Base-by-base conservation (phyloP, 2,797 vertebrate species). In the Cercopithecus hamlyni region DNA sequence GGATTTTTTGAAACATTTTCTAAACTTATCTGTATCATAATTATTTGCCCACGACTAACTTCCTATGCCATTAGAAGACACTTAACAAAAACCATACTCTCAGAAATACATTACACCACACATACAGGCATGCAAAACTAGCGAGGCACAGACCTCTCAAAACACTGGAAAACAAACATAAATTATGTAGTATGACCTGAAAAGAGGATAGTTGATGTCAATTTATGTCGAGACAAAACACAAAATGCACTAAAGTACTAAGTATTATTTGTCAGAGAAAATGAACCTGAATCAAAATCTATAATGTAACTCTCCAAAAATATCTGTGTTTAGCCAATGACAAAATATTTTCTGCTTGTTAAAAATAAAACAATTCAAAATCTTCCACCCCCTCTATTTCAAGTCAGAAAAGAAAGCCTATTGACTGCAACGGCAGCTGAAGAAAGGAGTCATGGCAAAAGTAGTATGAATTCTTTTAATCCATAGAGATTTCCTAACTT, bases 381-480 rank as follows among this genome's bases (percentile, higher is more conserved):
- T 39, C 30, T 9, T 45, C 41, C 15, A 19, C 17, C 36, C 4
- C 52, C 41, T 88, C 55, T 13, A 4, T 7, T 52, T 36, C 61
- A 12, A 19, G 48, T 45, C 41, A 17, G 13, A 70, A 58, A 33
- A n/a, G 24, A 24, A 67, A 5, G 5, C 22, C 30, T 27, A 4
- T 2, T 41, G 2, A 1, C 12, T 9, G 55, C 5, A 30, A 4
- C 0, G 5, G 2, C 20, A 6, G 3, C 70, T 5, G 15, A 1
- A 19, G 61, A 43, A 14, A 19, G 33, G 36, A 7, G 30, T 0
- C 13, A 36, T 1, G 24, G 4, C 41, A 8, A 8, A 36, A 7
- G 1, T 3, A 4, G 22, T 1, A 39, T 19, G 45, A 17, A 27
- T 22, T 20, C 39, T 30, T 70, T 45, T 43, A 81, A 20, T 33